Conservation (phyloP, 2,888 invertebrate species). For the Stenichneumon culpator region DNA sequence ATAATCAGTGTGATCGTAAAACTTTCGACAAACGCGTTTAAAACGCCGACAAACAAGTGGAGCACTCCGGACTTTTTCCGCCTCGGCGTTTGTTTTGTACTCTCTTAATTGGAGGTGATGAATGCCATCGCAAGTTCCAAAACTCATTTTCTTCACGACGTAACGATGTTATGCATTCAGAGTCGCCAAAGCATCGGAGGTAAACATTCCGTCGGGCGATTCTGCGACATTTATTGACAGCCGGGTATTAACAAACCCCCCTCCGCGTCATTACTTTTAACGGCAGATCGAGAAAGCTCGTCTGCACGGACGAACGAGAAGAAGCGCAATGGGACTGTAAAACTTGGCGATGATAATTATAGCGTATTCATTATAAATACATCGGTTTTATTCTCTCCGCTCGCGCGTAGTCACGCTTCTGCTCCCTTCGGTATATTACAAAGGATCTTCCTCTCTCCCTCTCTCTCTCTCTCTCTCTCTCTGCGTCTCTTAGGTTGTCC, state of each 20-base stretch:
- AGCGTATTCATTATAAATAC: conserved; percentile 26
- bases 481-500: not conserved
- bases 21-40: not conserved
- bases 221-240: not conserved
- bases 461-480: not conserved
- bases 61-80: not conserved
- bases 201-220: not conserved
- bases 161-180: not conserved
- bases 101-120: not conserved
- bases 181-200: not conserved
- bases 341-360: conserved; percentile 26
- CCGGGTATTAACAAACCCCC: not conserved
- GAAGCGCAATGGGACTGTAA: conserved; percentile 13
- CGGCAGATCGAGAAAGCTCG: not conserved
- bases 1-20: conserved; percentile 17
- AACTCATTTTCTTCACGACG: not conserved
- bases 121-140: not conserved
- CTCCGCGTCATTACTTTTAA: conserved; percentile 2
- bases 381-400: conserved; percentile 11
- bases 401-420: conserved; percentile 18
- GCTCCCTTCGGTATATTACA: conserved; percentile 47
- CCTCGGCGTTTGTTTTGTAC: not conserved
- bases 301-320: not conserved
- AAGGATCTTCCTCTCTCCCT: conserved; percentile 22
- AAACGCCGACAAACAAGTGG: not conserved